phyloP scores from a whole-genome alignment of 2,888 invertebrate genomes.

The Zaprionus bogoriensis region DNA sequence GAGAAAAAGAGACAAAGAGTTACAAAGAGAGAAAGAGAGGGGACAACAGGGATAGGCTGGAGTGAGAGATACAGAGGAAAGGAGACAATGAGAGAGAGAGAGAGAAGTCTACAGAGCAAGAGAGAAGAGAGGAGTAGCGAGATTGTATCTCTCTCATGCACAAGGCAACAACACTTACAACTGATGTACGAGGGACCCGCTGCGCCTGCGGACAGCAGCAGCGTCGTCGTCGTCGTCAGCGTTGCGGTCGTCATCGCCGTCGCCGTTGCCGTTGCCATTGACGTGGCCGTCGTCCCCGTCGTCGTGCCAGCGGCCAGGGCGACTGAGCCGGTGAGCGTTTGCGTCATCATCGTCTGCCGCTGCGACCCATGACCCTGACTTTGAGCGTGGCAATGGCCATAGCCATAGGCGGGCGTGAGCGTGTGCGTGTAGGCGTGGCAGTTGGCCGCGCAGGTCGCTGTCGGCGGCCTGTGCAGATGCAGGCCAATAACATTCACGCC shows the following conservation, averaged over 20 bases:
- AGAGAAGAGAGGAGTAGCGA: background rate
- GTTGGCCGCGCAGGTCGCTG: slow-evolving; percentile 68
- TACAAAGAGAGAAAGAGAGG: background rate
- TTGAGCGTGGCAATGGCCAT: slow-evolving; percentile 44
- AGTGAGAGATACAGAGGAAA: background rate
- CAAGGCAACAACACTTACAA: slow-evolving; percentile 77
- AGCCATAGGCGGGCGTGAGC: slow-evolving; percentile 18
- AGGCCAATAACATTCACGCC: slow-evolving; percentile 88
- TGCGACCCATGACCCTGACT: slow-evolving; percentile 28
- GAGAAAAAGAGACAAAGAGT: slow-evolving; percentile 5
- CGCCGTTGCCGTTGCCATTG: slow-evolving; percentile 14
- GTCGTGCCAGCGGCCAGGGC: slow-evolving; percentile 15
- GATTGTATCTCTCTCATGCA: slow-evolving; percentile 5
- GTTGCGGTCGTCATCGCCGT: slow-evolving; percentile 18
- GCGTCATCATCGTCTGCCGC: slow-evolving; percentile 17
- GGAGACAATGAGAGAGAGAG: slow-evolving; percentile 3
- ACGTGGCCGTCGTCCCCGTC: slow-evolving; percentile 5
- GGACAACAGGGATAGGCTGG: no score
- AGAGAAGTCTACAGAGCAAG: no score
- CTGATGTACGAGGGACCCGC: slow-evolving; percentile 73
- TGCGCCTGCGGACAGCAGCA: slow-evolving; percentile 25
- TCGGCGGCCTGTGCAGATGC: slow-evolving; percentile 83
- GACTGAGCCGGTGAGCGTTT: slow-evolving; percentile 8
- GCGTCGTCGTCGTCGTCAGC: slow-evolving; percentile 13
- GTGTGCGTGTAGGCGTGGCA: slow-evolving; percentile 48